Percentiles rank a stretch among this genome's conserved stretches.
phyloP scores from a whole-genome alignment of 2,797 vertebrate genomes.

The Mormyrus hasselquistii region DNA sequence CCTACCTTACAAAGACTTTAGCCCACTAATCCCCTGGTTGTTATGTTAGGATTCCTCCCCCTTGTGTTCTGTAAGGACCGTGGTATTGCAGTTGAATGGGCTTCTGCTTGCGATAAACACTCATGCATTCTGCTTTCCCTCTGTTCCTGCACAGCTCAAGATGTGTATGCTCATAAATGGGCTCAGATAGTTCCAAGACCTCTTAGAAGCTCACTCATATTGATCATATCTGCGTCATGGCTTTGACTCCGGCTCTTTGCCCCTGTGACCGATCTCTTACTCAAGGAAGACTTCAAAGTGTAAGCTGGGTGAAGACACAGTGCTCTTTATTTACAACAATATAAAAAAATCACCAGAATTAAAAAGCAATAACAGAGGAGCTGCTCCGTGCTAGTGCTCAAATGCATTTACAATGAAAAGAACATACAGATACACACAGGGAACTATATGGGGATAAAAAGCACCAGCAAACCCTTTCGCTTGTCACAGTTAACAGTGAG shows the following conservation, averaged over 20 bases:
- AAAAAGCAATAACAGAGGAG: background rate
- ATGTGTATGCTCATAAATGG: background rate
- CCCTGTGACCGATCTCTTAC: background rate
- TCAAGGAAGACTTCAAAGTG: background rate
- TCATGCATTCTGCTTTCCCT: background rate
- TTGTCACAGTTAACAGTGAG: background rate
- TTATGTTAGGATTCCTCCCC: background rate
- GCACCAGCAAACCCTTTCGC: background rate
- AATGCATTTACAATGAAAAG: background rate
- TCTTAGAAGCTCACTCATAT: background rate
- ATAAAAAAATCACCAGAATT: background rate
- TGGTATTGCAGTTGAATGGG: background rate
- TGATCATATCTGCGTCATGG: background rate
- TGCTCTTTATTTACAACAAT: background rate
- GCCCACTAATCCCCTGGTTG: background rate
- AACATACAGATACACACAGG: background rate
- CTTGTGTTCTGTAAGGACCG: background rate
- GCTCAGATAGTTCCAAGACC: background rate
- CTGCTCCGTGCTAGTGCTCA: background rate
- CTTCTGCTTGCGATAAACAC: background rate
- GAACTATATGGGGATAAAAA: background rate
- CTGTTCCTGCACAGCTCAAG: background rate
- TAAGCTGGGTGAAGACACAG: background rate
- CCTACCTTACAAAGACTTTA: constrained; percentile 7
- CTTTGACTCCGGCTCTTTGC: background rate